A percentile compares a stretch with the other conserved stretches of the same genome.
These are phyloP conservation scores for Xylota segnis DNA, from an alignment of 2,888 invertebrate species.

Conservation along the genomic window DNA sequence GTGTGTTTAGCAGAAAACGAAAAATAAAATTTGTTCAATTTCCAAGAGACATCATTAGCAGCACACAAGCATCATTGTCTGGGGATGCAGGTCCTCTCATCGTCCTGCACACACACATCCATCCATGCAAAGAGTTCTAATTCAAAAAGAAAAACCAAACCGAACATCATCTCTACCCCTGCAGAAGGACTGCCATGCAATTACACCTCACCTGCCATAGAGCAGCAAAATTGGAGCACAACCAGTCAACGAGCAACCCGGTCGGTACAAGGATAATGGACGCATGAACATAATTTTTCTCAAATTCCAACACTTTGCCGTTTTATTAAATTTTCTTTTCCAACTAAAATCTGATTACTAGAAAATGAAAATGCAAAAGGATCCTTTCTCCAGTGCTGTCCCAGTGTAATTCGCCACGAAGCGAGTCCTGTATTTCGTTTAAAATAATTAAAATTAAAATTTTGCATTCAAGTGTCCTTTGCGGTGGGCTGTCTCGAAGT, in stretches of 20 bases:
- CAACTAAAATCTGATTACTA: constrained; percentile 10
- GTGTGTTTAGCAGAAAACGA: background rate
- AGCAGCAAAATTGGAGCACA: constrained; percentile 39
- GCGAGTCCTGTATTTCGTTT: background rate
- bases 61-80: constrained; percentile 12
- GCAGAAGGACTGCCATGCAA: constrained; percentile 28
- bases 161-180: constrained; percentile 28
- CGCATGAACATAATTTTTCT: constrained; percentile 9
- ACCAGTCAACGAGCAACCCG: constrained; percentile 4
- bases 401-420: background rate
- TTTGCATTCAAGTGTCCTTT: background rate
- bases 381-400: background rate
- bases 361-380: constrained; percentile 4
- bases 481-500: background rate
- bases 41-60: background rate
- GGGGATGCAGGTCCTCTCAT: constrained; percentile 37
- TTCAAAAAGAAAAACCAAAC: background rate
- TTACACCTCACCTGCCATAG: constrained; percentile 23
- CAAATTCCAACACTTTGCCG: background rate
- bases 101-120: constrained; percentile 13
- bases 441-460: constrained; percentile 15
- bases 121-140: constrained; percentile 15
- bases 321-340: constrained; percentile 33
- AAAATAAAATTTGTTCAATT: background rate
- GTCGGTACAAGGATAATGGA: constrained; percentile 20